A percentile compares a stretch with the other conserved stretches of the same genome.
These are phyloP conservation scores for Galagoides demidoff DNA, from an alignment of 2,797 vertebrate species.

Conservation along the genomic window DNA sequence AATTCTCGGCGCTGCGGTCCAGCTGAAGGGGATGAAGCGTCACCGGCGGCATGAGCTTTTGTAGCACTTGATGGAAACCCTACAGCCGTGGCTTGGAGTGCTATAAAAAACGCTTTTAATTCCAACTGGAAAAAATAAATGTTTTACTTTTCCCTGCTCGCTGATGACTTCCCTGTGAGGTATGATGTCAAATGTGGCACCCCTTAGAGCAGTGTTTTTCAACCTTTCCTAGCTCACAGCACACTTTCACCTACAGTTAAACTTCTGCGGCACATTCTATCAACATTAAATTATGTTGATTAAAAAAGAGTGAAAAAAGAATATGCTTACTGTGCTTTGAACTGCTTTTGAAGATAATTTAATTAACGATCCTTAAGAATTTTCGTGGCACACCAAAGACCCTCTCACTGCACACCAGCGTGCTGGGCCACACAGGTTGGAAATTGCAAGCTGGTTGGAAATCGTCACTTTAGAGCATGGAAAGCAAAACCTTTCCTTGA, in stretches of 20 bases:
- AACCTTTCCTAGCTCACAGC: too few relatives aligned
- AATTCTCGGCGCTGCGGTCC: neutral
- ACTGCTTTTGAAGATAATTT: too few relatives aligned
- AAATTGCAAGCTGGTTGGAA: too few relatives aligned
- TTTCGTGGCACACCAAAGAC: too few relatives aligned
- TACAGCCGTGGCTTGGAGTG: neutral
- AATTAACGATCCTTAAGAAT: too few relatives aligned
- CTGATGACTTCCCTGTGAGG: neutral
- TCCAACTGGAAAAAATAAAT: neutral
- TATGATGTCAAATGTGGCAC: neutral
- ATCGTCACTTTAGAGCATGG: neutral
- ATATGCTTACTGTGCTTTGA: too few relatives aligned
- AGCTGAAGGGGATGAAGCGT: neutral
- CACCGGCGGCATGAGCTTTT: neutral
- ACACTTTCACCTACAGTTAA: too few relatives aligned
- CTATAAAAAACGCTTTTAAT: slow-evolving; percentile 40
- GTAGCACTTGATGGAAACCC: neutral
- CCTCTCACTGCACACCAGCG: too few relatives aligned
- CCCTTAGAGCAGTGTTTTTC: neutral
- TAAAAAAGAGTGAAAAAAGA: too few relatives aligned
- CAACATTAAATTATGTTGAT: too few relatives aligned
- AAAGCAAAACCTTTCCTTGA: neutral
- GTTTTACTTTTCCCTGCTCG: slow-evolving; percentile 45
- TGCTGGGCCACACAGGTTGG: too few relatives aligned
- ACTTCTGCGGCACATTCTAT: too few relatives aligned